A percentile compares a stretch with the other conserved stretches of the same genome.
Conservation (phyloP, 1,140 invertebrate genomes). For the Drosophila ercepeae region DNA sequence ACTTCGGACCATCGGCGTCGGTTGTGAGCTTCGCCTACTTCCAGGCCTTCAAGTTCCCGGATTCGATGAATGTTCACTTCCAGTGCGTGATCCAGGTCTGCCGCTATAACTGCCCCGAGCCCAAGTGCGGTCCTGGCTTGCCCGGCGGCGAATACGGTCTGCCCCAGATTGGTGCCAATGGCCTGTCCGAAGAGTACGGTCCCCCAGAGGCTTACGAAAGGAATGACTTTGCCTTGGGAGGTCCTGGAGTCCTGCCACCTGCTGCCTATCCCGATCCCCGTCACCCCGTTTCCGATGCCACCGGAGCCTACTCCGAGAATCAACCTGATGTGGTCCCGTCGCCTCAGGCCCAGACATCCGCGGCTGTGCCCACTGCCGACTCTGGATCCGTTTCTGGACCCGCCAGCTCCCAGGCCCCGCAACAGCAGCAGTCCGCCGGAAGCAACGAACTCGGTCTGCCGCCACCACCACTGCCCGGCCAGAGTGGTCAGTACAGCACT, state of each 20-base stretch:
- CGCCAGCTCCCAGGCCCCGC: conserved; percentile 88
- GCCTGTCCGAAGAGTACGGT: conserved; percentile 88
- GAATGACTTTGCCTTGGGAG: conserved; percentile 90
- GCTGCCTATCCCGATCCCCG: conserved; percentile 92
- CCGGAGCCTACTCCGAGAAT: conserved; percentile 91
- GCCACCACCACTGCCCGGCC: conserved; percentile 91
- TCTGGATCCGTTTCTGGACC: conserved; percentile 71
- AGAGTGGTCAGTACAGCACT: conserved; percentile 89
- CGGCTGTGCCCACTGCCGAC: conserved; percentile 83
- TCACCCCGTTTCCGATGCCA: conserved; percentile 90
- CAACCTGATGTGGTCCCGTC: conserved; percentile 91
- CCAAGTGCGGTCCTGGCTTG: conserved; percentile 90
- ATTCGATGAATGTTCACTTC: conserved; percentile 98
- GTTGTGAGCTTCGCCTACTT: conserved; percentile 98
- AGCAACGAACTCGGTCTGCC: conserved; percentile 89
- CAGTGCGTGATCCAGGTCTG: conserved; percentile 98
- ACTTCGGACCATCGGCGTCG: conserved; percentile 96
- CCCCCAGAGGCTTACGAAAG: conserved; percentile 86
- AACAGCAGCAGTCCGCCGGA: conserved; percentile 35
- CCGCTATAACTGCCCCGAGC: conserved; percentile 95
- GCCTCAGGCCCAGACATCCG: conserved; percentile 89
- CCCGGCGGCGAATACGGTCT: conserved; percentile 88
- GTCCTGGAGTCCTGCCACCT: conserved; percentile 87
- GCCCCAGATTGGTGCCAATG: conserved; percentile 86
- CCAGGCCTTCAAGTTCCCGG: conserved; percentile 98